Evolutionary conservation across 2,888 invertebrate species (phyloP).

Genomic region (Ophion slaviceki): DNA sequence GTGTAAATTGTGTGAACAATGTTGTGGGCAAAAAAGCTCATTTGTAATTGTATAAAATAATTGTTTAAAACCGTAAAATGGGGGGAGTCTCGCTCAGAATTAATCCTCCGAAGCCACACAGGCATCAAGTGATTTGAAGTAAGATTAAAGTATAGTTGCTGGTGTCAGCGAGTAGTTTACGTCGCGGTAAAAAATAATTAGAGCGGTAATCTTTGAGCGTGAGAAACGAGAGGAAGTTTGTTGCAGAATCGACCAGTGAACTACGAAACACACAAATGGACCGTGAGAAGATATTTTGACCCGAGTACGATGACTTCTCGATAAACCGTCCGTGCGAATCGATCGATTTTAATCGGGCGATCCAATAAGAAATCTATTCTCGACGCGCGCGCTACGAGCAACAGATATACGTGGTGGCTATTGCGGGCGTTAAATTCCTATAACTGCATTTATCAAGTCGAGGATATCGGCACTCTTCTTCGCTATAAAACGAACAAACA

Average conservation of each 20-base stretch:
- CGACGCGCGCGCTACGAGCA: conserved; percentile 36
- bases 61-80: not conserved
- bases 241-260: not conserved
- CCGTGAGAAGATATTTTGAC: conserved; percentile 37
- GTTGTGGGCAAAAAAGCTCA: not conserved
- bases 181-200: not conserved
- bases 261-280: conserved; percentile 44
- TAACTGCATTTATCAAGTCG: conserved; percentile 67
- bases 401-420: conserved; percentile 32
- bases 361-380: conserved; percentile 68
- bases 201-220: not conserved
- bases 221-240: conserved; percentile 10
- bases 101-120: not conserved
- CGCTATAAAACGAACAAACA: conserved; percentile 30
- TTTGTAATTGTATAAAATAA: not conserved
- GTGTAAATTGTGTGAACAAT: not conserved
- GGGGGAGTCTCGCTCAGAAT: not conserved
- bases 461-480: conserved; percentile 39
- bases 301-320: conserved; percentile 16
- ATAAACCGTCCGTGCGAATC: conserved; percentile 30
- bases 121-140: conserved; percentile 3
- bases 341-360: conserved; percentile 47
- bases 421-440: conserved; percentile 65
- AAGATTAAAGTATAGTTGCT: not conserved
- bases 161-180: not conserved